phyloP scores from a whole-genome alignment of 2,888 invertebrate genomes.

The Lycocerus yunnanus region DNA sequence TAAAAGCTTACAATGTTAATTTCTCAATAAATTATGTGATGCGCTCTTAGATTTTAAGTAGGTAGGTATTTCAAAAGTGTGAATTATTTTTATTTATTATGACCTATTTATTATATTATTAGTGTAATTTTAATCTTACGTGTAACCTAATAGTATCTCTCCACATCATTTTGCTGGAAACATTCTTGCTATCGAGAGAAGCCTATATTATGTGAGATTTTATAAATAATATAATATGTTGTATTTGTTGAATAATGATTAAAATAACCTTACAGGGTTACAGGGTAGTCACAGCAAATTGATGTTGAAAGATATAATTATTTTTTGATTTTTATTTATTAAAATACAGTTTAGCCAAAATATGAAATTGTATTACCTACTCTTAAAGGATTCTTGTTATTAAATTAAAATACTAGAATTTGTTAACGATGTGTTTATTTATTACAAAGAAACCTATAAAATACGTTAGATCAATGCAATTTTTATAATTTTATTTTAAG shows the following conservation, averaged over 20 bases:
- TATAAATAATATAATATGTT: no score
- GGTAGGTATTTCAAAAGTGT: not conserved
- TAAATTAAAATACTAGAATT: not conserved
- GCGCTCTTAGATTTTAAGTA: not conserved
- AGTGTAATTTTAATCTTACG: not conserved
- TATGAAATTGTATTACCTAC: not conserved
- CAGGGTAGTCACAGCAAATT: not conserved
- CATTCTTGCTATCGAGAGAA: not conserved
- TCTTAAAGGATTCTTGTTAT: not conserved
- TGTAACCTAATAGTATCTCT: no score
- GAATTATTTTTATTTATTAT: not conserved
- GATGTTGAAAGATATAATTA: not conserved
- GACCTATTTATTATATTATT: not conserved
- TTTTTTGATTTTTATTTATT: not conserved
- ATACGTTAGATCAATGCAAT: not conserved
- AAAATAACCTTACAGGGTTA: not conserved
- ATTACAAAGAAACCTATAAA: not conserved
- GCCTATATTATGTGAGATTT: not conserved
- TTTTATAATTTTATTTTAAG: not conserved
- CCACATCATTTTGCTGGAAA: not conserved
- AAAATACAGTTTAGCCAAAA: not conserved
- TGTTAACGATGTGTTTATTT: not conserved
- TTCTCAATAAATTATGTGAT: not conserved
- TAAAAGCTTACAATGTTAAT: conserved; percentile 1
- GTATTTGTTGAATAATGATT: not conserved